Percentiles rank a stretch among this genome's conserved stretches.
Evolutionary conservation across 1,140 invertebrate genomes (phyloP).

Genomic region (Camponotus vicinus): DNA sequence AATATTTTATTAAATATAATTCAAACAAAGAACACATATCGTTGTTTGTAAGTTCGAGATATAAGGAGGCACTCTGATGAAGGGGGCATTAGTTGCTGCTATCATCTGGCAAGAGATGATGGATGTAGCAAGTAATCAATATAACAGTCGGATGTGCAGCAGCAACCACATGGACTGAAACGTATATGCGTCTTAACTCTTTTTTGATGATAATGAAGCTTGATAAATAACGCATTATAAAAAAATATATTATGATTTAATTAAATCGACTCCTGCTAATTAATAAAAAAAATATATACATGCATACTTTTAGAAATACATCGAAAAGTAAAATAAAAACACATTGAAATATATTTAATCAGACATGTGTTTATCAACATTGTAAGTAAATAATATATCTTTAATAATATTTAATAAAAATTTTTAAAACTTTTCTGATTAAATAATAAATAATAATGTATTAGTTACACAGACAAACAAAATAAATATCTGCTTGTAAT

Average conservation of each 20-base stretch:
- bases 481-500: not conserved
- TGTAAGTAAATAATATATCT: not conserved
- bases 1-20: not conserved
- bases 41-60: not conserved
- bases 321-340: not conserved
- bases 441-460: not conserved
- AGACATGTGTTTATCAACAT: not conserved
- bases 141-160: constrained; percentile 61
- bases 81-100: constrained; percentile 39
- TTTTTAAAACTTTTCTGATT: not conserved
- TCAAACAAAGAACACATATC: not conserved
- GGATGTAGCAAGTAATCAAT: constrained; percentile 78
- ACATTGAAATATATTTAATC: not conserved
- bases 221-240: too few relatives aligned
- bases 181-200: constrained; percentile 6
- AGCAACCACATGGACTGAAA: constrained; percentile 70
- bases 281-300: too few relatives aligned
- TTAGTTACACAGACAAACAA: not conserved
- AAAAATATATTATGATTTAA: not conserved
- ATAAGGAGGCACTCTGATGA: constrained; percentile 1
- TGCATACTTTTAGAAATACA: not conserved
- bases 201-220: not conserved
- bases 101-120: constrained; percentile 73
- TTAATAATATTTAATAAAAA: not conserved
- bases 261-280: not conserved